Percentiles rank a stretch among this genome's conserved stretches.
phyloP scores from a whole-genome alignment of 2,888 invertebrate species.

The Noctua janthe region DNA sequence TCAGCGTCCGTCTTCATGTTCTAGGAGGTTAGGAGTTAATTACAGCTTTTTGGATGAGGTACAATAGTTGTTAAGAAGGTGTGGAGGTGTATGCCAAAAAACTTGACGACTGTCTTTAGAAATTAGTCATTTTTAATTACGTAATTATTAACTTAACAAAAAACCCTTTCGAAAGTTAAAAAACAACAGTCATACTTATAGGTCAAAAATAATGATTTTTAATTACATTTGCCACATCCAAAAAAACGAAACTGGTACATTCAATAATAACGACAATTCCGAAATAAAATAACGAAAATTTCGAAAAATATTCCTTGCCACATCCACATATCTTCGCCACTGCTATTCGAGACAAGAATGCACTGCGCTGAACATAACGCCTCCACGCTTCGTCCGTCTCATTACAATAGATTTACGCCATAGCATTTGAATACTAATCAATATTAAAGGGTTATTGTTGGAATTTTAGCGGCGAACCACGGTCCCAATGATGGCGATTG shows the following conservation, averaged over 20 bases:
- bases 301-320: constrained; percentile 23
- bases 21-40: constrained; percentile 73
- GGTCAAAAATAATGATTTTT: background rate
- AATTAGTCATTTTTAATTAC: constrained; percentile 34
- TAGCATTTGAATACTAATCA: constrained; percentile 69
- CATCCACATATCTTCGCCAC: constrained; percentile 31
- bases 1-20: constrained; percentile 71
- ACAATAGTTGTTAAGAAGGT: constrained; percentile 36
- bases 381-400: constrained; percentile 57
- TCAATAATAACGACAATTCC: background rate
- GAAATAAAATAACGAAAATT: background rate
- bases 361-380: constrained; percentile 53
- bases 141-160: background rate
- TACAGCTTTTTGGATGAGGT: constrained; percentile 62
- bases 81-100: constrained; percentile 41
- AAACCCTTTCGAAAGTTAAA: background rate
- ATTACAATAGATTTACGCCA: constrained; percentile 64
- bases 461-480: constrained; percentile 46
- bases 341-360: constrained; percentile 39
- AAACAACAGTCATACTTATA: background rate
- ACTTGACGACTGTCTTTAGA: constrained; percentile 37
- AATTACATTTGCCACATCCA: background rate
- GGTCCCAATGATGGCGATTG: constrained; percentile 27
- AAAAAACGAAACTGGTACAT: background rate
- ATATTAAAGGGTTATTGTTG: constrained; percentile 63